Percentiles rank a stretch among this genome's conserved stretches.
Evolutionary conservation across 1,140 invertebrate species (phyloP).

Genomic region (Arctopsyche grandis): DNA sequence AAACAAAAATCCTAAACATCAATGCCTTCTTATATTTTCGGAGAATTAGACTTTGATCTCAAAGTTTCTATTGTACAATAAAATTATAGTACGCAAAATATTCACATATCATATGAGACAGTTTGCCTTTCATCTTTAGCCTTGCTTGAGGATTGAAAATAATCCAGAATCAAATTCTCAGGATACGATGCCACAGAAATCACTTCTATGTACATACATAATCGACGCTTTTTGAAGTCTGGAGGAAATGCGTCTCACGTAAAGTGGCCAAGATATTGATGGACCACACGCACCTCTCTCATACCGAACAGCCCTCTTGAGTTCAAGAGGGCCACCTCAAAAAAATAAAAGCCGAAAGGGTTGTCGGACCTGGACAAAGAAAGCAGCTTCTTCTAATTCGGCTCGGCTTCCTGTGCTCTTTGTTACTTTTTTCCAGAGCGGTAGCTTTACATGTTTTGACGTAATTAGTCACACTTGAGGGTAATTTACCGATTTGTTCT

Average conservation of each 20-base stretch:
- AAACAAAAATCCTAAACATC: too few relatives aligned
- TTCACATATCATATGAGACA: too few relatives aligned
- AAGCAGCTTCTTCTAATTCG: slow-evolving; percentile 13
- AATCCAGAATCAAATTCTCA: background rate
- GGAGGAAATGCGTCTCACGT: slow-evolving; percentile 6
- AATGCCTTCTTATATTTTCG: too few relatives aligned
- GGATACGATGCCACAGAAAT: background rate
- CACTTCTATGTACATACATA: background rate
- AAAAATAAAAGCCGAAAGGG: slow-evolving; percentile 11
- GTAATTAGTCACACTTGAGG: slow-evolving; percentile 4
- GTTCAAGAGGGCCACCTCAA: slow-evolving; percentile 20
- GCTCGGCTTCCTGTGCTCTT: background rate
- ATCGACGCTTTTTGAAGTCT: slow-evolving; percentile 15
- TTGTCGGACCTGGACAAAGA: background rate
- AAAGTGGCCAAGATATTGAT: background rate
- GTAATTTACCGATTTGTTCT: slow-evolving; percentile 4
- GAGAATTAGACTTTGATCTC: too few relatives aligned
- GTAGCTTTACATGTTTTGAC: background rate
- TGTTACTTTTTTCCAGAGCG: background rate
- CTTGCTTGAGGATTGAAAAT: too few relatives aligned
- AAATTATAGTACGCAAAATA: too few relatives aligned
- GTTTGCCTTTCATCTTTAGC: too few relatives aligned
- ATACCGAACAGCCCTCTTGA: slow-evolving; percentile 9
- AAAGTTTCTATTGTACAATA: too few relatives aligned
- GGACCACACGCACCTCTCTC: slow-evolving; percentile 29